Conservation (phyloP, 2,888 invertebrate genomes). For the Reticulitermes lucifugus region DNA sequence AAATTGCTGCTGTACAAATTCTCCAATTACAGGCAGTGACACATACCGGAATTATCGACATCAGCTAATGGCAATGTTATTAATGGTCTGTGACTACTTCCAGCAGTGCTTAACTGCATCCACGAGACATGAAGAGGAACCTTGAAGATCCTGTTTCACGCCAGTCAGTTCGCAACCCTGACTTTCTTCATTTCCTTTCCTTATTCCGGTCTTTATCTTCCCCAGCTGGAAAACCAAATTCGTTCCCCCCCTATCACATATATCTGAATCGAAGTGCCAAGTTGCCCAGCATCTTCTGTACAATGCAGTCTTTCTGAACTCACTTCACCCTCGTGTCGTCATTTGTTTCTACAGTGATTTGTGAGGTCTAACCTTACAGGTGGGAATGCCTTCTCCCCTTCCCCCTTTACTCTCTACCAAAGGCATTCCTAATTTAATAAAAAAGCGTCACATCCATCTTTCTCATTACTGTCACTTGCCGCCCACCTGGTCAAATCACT, state of each 20-base stretch:
- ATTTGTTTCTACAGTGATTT: constrained; percentile 21
- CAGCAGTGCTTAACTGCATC: too few species aligned
- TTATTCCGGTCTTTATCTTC: neutral
- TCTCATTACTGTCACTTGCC: constrained; percentile 32
- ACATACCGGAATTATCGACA: too few species aligned
- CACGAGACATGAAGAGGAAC: too few species aligned
- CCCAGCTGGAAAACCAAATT: neutral
- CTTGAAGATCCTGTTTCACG: too few species aligned
- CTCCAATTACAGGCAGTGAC: too few species aligned
- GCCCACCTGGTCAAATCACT: constrained; percentile 24
- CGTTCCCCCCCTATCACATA: neutral
- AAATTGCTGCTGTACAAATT: too few species aligned
- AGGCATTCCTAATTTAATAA: constrained; percentile 43
- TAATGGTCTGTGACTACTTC: too few species aligned
- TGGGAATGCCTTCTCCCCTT: constrained; percentile 2
- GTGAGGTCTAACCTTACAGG: constrained; percentile 32
- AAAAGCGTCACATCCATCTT: constrained; percentile 38
- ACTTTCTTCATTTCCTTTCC: neutral
- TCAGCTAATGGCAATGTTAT: too few species aligned
- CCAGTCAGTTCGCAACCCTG: too few species aligned
- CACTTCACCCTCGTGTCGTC: neutral
- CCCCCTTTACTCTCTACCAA: constrained; percentile 18
- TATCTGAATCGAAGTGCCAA: neutral
- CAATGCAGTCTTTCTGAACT: neutral
- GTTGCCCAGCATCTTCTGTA: neutral